phyloP scores from a whole-genome alignment of 2,888 invertebrate genomes.

The Oxyteleia sp. region DNA sequence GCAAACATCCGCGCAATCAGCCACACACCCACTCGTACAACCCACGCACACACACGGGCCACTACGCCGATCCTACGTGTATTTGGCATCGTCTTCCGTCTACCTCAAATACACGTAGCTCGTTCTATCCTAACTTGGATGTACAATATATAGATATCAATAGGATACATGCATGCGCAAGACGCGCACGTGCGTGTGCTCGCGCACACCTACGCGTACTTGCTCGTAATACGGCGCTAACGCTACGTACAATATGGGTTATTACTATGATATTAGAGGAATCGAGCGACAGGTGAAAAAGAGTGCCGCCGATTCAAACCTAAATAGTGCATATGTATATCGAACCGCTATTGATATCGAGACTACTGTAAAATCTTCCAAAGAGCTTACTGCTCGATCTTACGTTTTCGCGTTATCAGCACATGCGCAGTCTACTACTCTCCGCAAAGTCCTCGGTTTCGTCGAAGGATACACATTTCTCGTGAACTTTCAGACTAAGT shows the following conservation, averaged over 20 bases:
- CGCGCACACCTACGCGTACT: neutral
- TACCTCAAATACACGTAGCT: constrained; percentile 75
- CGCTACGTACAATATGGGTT: constrained; percentile 36
- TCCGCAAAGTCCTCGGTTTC: constrained; percentile 79
- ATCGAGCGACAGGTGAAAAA: constrained; percentile 54
- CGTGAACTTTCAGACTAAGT: constrained; percentile 32
- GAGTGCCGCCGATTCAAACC: constrained; percentile 38
- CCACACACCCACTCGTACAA: constrained; percentile 42
- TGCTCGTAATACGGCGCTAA: constrained; percentile 53
- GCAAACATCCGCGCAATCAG: no score
- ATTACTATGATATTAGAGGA: constrained; percentile 57
- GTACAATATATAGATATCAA: constrained; percentile 22
- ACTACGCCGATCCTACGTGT: constrained; percentile 77
- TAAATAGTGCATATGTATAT: constrained; percentile 68
- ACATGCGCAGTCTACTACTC: constrained; percentile 81
- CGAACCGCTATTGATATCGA: constrained; percentile 76
- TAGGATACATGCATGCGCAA: constrained; percentile 4
- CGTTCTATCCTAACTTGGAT: constrained; percentile 70
- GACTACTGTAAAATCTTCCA: constrained; percentile 74
- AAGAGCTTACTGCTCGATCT: constrained; percentile 76
- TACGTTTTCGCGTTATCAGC: constrained; percentile 67
- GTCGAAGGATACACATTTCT: constrained; percentile 76
- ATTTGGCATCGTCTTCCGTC: constrained; percentile 44
- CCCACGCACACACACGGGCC: constrained; percentile 75
- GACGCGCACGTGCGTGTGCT: no score